phyloP scores from a whole-genome alignment of 2,888 invertebrate species.

The Eucera pruinosa region DNA sequence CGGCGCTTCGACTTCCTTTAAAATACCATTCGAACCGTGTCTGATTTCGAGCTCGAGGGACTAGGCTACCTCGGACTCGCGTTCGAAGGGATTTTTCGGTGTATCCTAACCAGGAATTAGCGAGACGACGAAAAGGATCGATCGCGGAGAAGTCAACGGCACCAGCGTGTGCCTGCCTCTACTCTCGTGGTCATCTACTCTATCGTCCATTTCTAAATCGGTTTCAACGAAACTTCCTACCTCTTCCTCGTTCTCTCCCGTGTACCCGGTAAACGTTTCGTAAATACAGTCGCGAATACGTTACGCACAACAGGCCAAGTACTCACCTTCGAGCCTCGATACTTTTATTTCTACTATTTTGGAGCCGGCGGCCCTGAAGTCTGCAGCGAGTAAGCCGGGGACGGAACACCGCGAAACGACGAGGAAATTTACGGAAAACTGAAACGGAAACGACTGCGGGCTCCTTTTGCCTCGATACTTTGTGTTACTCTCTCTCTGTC shows the following conservation, averaged over 20 bases:
- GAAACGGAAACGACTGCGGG: background rate
- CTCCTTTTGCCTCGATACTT: background rate
- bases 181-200: background rate
- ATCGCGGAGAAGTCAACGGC: conserved; percentile 38
- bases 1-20: background rate
- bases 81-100: too few relatives aligned
- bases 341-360: conserved; percentile 1
- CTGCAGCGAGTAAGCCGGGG: too few relatives aligned
- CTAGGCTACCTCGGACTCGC: background rate
- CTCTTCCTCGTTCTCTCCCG: background rate
- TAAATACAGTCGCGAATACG: conserved; percentile 7
- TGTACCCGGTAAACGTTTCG: background rate
- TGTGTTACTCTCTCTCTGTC: background rate
- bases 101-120: background rate
- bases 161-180: background rate
- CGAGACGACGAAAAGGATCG: conserved; percentile 10
- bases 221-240: background rate
- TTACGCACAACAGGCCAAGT: background rate
- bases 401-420: too few relatives aligned
- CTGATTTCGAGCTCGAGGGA: background rate
- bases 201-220: background rate
- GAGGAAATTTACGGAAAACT: background rate
- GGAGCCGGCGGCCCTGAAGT: background rate
- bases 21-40: background rate
- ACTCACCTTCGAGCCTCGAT: conserved; percentile 42